phyloP scores from a whole-genome alignment of 2,797 vertebrate species.

The Fundulus diaphanus region DNA sequence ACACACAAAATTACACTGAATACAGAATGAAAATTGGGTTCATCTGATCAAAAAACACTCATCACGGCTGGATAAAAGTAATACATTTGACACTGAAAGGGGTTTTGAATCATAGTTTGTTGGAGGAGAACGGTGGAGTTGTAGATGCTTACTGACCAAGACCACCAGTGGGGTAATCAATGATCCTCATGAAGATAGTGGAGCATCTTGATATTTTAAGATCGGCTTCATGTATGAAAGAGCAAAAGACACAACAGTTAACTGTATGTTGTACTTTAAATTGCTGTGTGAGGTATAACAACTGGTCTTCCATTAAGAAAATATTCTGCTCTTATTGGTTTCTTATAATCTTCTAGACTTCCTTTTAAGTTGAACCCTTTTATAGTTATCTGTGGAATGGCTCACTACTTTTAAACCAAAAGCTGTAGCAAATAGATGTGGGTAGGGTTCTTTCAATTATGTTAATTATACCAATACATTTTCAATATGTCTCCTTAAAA shows the following conservation, averaged over 20 bases:
- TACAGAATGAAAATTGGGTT: slow-evolving; percentile 38
- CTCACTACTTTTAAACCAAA: slow-evolving; percentile 18
- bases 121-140: slow-evolving; percentile 33
- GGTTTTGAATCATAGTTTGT: slow-evolving; percentile 31
- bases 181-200: background rate
- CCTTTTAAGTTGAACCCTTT: background rate
- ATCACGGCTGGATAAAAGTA: slow-evolving; percentile 54
- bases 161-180: slow-evolving; percentile 23
- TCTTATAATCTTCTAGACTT: background rate
- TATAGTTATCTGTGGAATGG: background rate
- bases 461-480: background rate
- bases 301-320: background rate
- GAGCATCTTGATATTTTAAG: background rate
- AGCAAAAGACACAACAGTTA: background rate
- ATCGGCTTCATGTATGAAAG: background rate
- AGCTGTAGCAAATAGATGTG: slow-evolving; percentile 9
- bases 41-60: slow-evolving; percentile 56
- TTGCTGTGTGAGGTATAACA: background rate
- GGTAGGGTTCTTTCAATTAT: background rate
- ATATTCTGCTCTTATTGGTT: background rate
- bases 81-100: slow-evolving; percentile 56
- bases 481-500: slow-evolving; percentile 5
- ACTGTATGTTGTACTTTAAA: background rate
- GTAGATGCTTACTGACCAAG: slow-evolving; percentile 71
- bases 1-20: too few species aligned